Conservation (phyloP, 2,113 vertebrate species). For the Eurystomus gularis region DNA sequence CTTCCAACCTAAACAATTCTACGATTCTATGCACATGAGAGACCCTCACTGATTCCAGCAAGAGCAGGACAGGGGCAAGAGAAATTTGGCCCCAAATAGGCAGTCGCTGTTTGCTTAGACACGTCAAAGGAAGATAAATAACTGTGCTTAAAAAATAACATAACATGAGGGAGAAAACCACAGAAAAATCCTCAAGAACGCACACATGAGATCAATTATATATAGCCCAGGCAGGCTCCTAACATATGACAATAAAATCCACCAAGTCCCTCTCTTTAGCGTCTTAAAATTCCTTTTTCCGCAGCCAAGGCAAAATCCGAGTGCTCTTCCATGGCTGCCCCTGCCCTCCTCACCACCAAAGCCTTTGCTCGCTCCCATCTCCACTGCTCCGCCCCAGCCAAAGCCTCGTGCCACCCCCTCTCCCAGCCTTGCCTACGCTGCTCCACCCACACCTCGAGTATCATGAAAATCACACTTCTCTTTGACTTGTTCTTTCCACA, state of each 20-base stretch:
- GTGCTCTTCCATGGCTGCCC: neutral
- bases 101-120: neutral
- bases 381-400: neutral
- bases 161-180: fast-evolving
- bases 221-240: neutral
- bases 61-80: neutral
- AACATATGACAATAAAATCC: neutral
- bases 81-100: neutral
- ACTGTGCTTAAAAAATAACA: neutral
- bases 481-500: neutral
- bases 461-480: neutral
- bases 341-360: neutral
- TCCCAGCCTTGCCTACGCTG: neutral
- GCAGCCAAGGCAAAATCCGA: fast-evolving
- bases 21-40: neutral
- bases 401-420: neutral
- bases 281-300: neutral
- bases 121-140: neutral
- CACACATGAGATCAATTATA: neutral
- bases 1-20: too few relatives aligned
- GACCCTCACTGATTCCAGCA: neutral
- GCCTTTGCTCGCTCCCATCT: neutral
- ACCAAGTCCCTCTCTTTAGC: neutral
- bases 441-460: neutral
- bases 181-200: neutral